Percentiles rank a stretch among this genome's conserved stretches.
Evolutionary conservation across 2,113 vertebrate species (phyloP).

Genomic region (Fulica atra): DNA sequence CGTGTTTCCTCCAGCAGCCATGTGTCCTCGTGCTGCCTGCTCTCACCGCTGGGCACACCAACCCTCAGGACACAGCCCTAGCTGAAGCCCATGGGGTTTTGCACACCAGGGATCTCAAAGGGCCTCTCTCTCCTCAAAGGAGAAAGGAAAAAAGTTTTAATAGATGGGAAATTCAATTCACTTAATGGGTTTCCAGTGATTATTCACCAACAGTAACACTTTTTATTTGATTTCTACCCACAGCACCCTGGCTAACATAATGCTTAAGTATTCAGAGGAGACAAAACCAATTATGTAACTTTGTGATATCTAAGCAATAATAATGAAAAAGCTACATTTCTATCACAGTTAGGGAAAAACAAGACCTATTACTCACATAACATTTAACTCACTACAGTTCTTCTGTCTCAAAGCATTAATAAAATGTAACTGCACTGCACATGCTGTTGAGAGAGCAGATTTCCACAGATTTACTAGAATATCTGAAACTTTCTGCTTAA

Average conservation of each 20-base stretch:
- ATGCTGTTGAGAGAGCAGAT: background rate
- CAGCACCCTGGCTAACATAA: background rate
- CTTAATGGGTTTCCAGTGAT: background rate
- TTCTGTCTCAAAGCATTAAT: background rate
- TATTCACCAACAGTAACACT: background rate
- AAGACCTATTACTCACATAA: background rate
- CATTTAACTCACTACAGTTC: background rate
- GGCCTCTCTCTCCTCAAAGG: background rate
- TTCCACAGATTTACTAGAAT: background rate
- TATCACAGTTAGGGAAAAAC: background rate
- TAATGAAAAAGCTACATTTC: background rate
- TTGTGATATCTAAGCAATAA: background rate
- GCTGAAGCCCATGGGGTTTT: background rate
- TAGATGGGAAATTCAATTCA: background rate
- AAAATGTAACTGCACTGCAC: background rate
- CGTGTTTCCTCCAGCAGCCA: background rate
- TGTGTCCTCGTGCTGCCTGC: background rate
- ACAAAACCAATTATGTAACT: background rate
- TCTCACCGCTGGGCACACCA: background rate
- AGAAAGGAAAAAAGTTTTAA: background rate
- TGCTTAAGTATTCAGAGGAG: background rate
- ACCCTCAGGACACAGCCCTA: background rate
- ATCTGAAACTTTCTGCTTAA: background rate
- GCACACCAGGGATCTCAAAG: background rate
- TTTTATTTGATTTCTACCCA: background rate